These are phyloP conservation scores for Colletes gigas DNA, from an alignment of 1,140 invertebrate species.

Conservation along the genomic window DNA sequence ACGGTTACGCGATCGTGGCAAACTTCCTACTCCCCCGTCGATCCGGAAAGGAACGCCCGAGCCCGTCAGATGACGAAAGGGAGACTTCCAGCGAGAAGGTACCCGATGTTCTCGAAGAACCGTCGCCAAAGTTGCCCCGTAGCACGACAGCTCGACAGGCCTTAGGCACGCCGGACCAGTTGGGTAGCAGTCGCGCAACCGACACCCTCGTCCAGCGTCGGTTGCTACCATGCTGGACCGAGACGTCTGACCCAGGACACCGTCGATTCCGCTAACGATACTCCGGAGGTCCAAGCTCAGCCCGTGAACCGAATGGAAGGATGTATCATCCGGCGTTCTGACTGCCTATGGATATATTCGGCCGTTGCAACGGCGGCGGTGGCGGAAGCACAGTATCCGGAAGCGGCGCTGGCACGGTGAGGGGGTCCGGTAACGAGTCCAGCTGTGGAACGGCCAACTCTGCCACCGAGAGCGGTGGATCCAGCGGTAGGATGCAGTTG, in stretches of 20 bases:
- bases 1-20: not conserved
- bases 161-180: too few relatives aligned
- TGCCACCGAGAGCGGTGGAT: constrained; percentile 60
- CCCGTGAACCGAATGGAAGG: constrained; percentile 71
- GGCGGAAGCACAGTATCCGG: constrained; percentile 73
- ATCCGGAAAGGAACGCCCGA: too few relatives aligned
- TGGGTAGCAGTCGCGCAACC: too few relatives aligned
- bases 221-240: constrained; percentile 25
- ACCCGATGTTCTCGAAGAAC: too few relatives aligned
- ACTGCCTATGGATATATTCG: constrained; percentile 81
- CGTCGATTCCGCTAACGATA: constrained; percentile 1
- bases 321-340: constrained; percentile 77
- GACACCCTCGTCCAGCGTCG: not conserved
- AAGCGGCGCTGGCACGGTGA: constrained; percentile 68
- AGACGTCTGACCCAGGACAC: constrained; percentile 31
- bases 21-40: too few relatives aligned
- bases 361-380: constrained; percentile 78
- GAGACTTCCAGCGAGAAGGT: too few relatives aligned
- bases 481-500: constrained; percentile 78
- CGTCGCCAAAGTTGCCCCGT: too few relatives aligned
- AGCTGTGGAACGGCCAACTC: constrained; percentile 62
- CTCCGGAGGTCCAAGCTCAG: constrained; percentile 16
- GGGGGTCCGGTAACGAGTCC: constrained; percentile 63
- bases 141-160: too few relatives aligned
- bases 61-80: too few relatives aligned